phyloP scores from a whole-genome alignment of 2,113 vertebrate genomes.

The Actinemys pallida region DNA sequence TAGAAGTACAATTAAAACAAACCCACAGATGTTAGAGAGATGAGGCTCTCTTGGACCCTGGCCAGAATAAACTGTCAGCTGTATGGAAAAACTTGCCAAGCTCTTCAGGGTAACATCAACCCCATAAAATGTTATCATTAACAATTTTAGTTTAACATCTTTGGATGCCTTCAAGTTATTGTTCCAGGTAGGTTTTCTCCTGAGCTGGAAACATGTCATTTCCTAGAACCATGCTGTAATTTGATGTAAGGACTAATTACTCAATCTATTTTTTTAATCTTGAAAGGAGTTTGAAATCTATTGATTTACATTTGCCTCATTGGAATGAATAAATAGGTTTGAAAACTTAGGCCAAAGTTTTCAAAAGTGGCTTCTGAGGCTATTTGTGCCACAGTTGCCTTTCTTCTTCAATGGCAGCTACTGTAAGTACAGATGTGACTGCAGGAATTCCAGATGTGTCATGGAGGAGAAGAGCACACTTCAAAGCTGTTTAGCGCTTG shows the following conservation, averaged over 20 bases:
- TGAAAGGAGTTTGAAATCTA: neutral
- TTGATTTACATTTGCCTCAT: neutral
- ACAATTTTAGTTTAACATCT: neutral
- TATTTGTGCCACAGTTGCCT: neutral
- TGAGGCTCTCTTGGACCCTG: constrained; percentile 19
- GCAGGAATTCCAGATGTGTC: neutral
- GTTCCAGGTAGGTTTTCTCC: constrained; percentile 16
- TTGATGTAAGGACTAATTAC: constrained; percentile 10
- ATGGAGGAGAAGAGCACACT: neutral
- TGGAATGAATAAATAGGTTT: neutral
- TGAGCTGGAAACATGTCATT: constrained; percentile 13
- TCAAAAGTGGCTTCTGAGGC: neutral
- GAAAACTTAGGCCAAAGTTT: neutral
- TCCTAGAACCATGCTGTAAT: neutral
- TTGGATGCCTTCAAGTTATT: constrained; percentile 27
- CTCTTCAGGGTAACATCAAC: constrained; percentile 22
- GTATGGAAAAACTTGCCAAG: constrained; percentile 33
- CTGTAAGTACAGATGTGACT: neutral
- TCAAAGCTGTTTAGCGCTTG: neutral
- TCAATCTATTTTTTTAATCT: constrained; percentile 7
- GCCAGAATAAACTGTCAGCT: constrained; percentile 42
- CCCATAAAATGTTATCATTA: constrained; percentile 37
- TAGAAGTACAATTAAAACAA: constrained; percentile 31
- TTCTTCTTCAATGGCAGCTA: neutral
- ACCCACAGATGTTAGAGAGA: constrained; percentile 18